A percentile compares a stretch with the other conserved stretches of the same genome.
phyloP scores from a whole-genome alignment of 2,888 invertebrate species.

The Drosophila buzzatii region DNA sequence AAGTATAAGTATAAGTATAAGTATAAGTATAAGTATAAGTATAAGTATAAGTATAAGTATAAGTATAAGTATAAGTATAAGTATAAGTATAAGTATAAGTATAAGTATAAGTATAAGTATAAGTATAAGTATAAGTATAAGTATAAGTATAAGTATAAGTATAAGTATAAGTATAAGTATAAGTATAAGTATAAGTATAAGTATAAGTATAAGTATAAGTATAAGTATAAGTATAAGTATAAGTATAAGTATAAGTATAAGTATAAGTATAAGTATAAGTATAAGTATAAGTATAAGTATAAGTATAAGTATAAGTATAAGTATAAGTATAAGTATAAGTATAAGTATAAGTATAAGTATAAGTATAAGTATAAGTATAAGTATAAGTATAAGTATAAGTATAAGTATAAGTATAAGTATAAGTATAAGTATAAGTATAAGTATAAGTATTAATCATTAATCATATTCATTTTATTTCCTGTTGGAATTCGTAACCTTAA shows the following conservation, averaged over 20 bases:
- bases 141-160: conserved; percentile 6
- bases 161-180: conserved; percentile 7
- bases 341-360: conserved; percentile 8
- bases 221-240: neutral
- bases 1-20: conserved; percentile 7
- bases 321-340: conserved; percentile 9
- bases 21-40: conserved; percentile 6
- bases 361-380: conserved; percentile 7
- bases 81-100: conserved; percentile 7
- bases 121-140: conserved; percentile 7
- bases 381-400: conserved; percentile 1
- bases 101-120: conserved; percentile 7
- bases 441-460: too few relatives aligned
- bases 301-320: conserved; percentile 9
- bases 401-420: neutral
- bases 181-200: conserved; percentile 7
- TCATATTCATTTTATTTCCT: too few relatives aligned
- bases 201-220: conserved; percentile 1
- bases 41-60: conserved; percentile 7
- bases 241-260: neutral
- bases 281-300: conserved; percentile 9
- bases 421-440: neutral
- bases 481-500: neutral
- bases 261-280: neutral
- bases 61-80: conserved; percentile 4